Evolutionary conservation across 2,113 vertebrate species (phyloP).

Genomic region (Trematomus loennbergii): DNA sequence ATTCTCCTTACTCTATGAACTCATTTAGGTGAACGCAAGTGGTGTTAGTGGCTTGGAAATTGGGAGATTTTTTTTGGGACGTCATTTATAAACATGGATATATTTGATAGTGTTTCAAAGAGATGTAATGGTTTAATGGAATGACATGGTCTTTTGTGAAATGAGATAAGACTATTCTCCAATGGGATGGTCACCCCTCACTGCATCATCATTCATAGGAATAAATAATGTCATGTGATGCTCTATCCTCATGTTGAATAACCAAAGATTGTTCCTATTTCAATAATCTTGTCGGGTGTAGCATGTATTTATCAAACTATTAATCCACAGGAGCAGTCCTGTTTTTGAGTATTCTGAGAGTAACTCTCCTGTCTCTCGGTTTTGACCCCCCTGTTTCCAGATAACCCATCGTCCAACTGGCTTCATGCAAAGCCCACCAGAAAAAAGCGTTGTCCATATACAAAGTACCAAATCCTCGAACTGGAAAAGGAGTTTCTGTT

Average conservation of each 20-base stretch:
- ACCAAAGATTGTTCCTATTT: not conserved
- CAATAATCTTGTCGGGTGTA: not conserved
- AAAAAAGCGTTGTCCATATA: constrained; percentile 98
- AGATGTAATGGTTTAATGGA: not conserved
- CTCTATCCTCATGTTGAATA: not conserved
- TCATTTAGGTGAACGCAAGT: not conserved
- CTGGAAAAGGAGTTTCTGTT: constrained; percentile 99
- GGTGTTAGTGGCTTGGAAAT: not conserved
- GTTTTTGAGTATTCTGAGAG: constrained; percentile 40
- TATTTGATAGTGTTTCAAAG: not conserved
- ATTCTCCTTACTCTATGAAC: not conserved
- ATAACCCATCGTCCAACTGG: constrained; percentile 97
- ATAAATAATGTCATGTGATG: not conserved
- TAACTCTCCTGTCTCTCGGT: constrained; percentile 63
- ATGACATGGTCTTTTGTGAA: not conserved
- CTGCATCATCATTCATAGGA: too few relatives aligned
- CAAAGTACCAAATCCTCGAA: constrained; percentile 97
- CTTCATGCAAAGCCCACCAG: constrained; percentile 97
- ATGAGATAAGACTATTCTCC: not conserved
- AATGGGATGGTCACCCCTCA: not conserved
- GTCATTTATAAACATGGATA: not conserved
- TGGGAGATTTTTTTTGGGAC: not conserved
- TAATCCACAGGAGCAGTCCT: not conserved
- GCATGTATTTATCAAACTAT: not conserved
- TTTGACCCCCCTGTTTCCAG: constrained; percentile 80